A percentile compares a stretch with the other conserved stretches of the same genome.
These are phyloP conservation scores for Phalacrocorax brasilianus DNA, from an alignment of 2,113 vertebrate genomes.

Conservation along the genomic window DNA sequence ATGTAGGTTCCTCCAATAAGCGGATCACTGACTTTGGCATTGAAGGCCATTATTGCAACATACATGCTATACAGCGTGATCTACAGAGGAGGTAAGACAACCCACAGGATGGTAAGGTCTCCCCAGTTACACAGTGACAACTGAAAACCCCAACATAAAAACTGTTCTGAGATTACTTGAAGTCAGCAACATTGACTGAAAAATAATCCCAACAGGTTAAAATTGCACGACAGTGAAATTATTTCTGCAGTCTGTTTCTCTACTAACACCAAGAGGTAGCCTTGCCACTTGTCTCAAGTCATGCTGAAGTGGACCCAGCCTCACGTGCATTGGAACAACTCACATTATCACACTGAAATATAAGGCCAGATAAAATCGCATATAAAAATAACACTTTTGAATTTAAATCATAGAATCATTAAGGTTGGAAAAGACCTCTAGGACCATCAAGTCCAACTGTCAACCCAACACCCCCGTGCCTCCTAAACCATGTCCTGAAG, in stretches of 20 bases:
- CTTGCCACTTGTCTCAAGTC: too few species aligned
- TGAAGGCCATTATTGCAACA: conserved; percentile 96
- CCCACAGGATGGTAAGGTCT: neutral
- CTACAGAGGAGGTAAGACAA: conserved; percentile 44
- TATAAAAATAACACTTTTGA: neutral
- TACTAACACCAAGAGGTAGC: neutral
- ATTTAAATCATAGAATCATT: neutral
- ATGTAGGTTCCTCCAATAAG: conserved; percentile 98
- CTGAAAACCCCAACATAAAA: neutral
- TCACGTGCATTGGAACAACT: neutral
- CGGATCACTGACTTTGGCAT: conserved; percentile 96
- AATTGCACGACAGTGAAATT: neutral
- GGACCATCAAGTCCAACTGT: too few species aligned
- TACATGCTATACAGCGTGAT: conserved; percentile 96
- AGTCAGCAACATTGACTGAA: neutral
- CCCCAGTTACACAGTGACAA: fast-evolving
- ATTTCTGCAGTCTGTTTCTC: neutral
- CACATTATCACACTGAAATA: neutral
- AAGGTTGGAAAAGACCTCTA: too few species aligned
- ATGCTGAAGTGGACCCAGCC: neutral
- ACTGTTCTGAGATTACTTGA: neutral
- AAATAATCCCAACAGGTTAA: neutral
- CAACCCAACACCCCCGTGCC: too few species aligned
- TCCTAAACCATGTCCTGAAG: too few species aligned
- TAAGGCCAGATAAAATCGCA: neutral